These are phyloP conservation scores for Drosophila suzukii DNA, from an alignment of 1,140 invertebrate species.

Conservation along the genomic window DNA sequence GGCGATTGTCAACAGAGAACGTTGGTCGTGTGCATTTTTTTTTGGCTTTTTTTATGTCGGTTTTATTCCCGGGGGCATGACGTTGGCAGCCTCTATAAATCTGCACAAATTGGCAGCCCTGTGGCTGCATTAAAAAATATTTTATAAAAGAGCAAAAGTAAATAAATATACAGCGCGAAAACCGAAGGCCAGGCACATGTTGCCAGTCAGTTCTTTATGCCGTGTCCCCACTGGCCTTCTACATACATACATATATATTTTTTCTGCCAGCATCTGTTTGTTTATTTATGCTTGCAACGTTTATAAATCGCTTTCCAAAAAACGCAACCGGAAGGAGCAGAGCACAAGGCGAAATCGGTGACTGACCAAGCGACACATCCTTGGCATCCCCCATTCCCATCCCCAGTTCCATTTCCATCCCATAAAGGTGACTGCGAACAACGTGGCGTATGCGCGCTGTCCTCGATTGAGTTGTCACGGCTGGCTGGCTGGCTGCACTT, in stretches of 20 bases:
- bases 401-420: constrained; percentile 7
- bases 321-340: constrained; percentile 22
- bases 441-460: constrained; percentile 72
- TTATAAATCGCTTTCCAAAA: constrained; percentile 76
- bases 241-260: constrained; percentile 4
- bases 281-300: constrained; percentile 82
- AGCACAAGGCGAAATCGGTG: constrained; percentile 45
- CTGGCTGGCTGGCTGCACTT: constrained; percentile 32
- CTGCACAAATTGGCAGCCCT: constrained; percentile 82
- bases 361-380: constrained; percentile 52
- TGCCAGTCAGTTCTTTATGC: constrained; percentile 55
- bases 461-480: constrained; percentile 73
- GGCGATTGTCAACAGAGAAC: constrained; percentile 74
- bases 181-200: constrained; percentile 63
- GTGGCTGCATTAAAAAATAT: constrained; percentile 82
- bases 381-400: constrained; percentile 20
- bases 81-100: constrained; percentile 72
- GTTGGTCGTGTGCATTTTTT: constrained; percentile 49
- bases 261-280: constrained; percentile 65
- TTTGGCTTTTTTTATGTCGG: constrained; percentile 21
- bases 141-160: constrained; percentile 80
- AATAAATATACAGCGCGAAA: constrained; percentile 74
- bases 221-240: constrained; percentile 18
- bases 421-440: constrained; percentile 43
- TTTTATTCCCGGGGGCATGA: constrained; percentile 29